Base-by-base conservation (phyloP, 2,797 vertebrate genomes). In the Xiphophorus birchmanni region DNA sequence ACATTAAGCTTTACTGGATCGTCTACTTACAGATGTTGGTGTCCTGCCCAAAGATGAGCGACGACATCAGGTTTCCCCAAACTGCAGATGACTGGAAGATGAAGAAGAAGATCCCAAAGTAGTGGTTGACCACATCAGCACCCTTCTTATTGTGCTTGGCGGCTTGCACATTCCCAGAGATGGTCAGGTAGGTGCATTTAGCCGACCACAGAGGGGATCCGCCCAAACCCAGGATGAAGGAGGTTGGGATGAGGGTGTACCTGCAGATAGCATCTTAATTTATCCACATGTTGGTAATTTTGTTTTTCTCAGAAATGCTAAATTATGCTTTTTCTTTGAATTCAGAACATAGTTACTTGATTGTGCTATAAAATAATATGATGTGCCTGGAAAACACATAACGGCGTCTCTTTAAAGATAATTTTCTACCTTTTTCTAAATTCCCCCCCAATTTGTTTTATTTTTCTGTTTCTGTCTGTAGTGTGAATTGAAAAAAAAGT, bases 41-140 rank as follows among this genome's bases (percentile, higher is more conserved):
- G 72, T 92, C 95, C 88, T 97, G 97, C 63, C 95, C 93, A 3
- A 99, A 95, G 86, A 99, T 97, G 82, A 99, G 95, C 0, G 98
- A 99, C 0, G 98, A 99, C 91, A 99, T 97, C 86, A 99, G 96
- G 93, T 99, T 99, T 77, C 98, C 98, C 97, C 97, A 99, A 65
- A 99, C 96, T 0, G 96, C 97, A 0, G 98, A 96, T 0, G 97
- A 98, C 92, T 99, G 98, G 75, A 97, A 98, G 80, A 99, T 94
- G 86, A 99, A 96, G 77, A 99, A 99, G 95, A 99, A 99, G 88
- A 98, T 86, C 78, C 98, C 98, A 11, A 99, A 99, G 84, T 98
- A 99, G 17, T 96, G 96, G 95, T 94, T 99, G 89, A 99, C 96
- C 75, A 97, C 40, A 2, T 99, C 96, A 9, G 94, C 92, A 78